Conservation (phyloP, 1,140 invertebrate genomes). For the Atta cephalotes region DNA sequence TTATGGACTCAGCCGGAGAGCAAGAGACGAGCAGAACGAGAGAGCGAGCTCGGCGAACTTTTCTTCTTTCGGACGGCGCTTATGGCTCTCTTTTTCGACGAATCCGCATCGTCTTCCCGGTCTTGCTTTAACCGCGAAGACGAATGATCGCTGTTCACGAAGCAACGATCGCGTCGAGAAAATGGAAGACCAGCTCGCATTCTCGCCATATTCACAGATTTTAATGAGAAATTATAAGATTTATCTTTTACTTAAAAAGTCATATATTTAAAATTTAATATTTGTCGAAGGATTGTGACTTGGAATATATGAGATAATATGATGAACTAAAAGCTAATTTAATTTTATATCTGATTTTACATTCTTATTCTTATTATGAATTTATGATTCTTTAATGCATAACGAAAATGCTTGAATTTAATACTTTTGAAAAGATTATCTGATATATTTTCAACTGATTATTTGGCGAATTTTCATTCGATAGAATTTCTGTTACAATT, state of each 20-base stretch:
- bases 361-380: neutral
- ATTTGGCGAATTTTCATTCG: neutral
- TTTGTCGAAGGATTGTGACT: neutral
- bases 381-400: neutral
- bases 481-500: neutral
- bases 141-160: slow-evolving; percentile 62
- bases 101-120: slow-evolving; percentile 40
- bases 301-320: neutral
- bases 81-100: slow-evolving; percentile 65
- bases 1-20: slow-evolving; percentile 71
- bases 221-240: slow-evolving; percentile 31
- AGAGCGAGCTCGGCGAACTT: slow-evolving; percentile 67
- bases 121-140: slow-evolving; percentile 58
- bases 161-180: slow-evolving; percentile 57
- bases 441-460: neutral
- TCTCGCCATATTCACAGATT: neutral
- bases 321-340: neutral
- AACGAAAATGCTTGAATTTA: neutral
- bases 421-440: neutral
- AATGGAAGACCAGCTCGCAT: neutral
- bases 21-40: slow-evolving; percentile 50
- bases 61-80: slow-evolving; percentile 69
- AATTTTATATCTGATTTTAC: neutral
- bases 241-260: neutral
- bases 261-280: slow-evolving; percentile 17